Conservation (phyloP, 2,888 invertebrate genomes). For the Frankliniella fusca region DNA sequence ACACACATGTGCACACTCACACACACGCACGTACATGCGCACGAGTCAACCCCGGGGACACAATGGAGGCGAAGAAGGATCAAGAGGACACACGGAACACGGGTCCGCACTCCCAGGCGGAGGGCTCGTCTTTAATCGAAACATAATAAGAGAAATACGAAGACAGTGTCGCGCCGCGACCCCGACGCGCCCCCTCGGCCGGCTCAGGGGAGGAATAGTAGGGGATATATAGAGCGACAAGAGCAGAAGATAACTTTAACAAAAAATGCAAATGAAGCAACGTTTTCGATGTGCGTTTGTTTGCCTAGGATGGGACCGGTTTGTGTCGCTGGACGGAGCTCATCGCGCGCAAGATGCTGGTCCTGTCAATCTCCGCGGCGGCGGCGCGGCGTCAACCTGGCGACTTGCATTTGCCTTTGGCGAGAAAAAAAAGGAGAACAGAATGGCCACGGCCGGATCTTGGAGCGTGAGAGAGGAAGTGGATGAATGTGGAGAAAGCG, state of each 20-base stretch:
- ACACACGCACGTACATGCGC: background rate
- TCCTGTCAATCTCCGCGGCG: too few species aligned
- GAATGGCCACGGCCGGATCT: too few species aligned
- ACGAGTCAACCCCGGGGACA: background rate
- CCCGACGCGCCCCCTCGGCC: background rate
- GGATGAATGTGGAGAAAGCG: too few species aligned
- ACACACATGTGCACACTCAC: slow-evolving; percentile 3
- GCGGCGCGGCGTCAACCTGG: too few species aligned
- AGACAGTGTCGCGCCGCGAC: background rate
- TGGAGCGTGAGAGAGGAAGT: too few species aligned
- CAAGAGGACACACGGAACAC: slow-evolving; percentile 4
- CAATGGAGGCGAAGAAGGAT: background rate
- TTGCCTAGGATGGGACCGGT: background rate
- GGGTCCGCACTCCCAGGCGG: background rate
- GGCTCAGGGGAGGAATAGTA: background rate
- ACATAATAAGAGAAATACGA: slow-evolving; percentile 25
- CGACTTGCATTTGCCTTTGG: too few species aligned
- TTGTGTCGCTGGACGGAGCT: too few species aligned
- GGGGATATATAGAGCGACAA: background rate
- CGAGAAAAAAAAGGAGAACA: too few species aligned
- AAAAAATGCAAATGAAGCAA: slow-evolving; percentile 21
- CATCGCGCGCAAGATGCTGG: too few species aligned
- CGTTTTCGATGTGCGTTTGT: slow-evolving; percentile 9
- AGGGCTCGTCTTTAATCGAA: slow-evolving; percentile 3
- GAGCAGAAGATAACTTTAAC: background rate